Evolutionary conservation across 2,113 vertebrate species (phyloP).

Genomic region (Cynopterus brachyotis): DNA sequence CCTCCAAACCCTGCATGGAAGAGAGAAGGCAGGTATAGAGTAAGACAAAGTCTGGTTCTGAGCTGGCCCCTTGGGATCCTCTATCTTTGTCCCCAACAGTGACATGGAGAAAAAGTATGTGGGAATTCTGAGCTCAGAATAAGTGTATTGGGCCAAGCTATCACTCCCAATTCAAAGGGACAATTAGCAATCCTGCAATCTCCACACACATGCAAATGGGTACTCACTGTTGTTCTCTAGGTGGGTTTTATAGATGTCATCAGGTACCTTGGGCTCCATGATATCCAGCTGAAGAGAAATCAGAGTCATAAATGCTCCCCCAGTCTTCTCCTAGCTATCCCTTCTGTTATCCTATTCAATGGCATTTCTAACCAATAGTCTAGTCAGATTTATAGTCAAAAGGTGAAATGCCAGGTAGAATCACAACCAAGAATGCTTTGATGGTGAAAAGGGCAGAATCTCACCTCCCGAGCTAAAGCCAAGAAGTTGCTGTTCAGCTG

Average conservation of each 20-base stretch:
- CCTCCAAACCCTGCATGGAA: slow-evolving; percentile 92
- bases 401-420: background rate
- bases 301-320: slow-evolving; percentile 49
- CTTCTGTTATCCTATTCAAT: slow-evolving; percentile 21
- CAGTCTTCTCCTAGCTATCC: background rate
- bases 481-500: slow-evolving; percentile 99
- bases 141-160: background rate
- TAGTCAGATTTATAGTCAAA: background rate
- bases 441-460: background rate
- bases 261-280: slow-evolving; percentile 99
- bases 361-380: background rate
- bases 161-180: background rate
- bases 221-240: slow-evolving; percentile 97
- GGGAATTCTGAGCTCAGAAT: background rate
- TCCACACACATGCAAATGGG: background rate
- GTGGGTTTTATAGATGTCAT: slow-evolving; percentile 99
- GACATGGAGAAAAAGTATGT: background rate
- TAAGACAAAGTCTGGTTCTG: background rate
- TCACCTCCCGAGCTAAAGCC: slow-evolving; percentile 96
- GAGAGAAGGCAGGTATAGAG: background rate
- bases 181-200: background rate
- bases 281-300: slow-evolving; percentile 92
- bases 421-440: background rate
- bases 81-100: background rate
- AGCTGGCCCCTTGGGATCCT: background rate